Evolutionary conservation across 2,888 invertebrate genomes (phyloP), one percentile per base, ranked within the genome.

Genomic region (Hypsopygia costalis): DNA sequence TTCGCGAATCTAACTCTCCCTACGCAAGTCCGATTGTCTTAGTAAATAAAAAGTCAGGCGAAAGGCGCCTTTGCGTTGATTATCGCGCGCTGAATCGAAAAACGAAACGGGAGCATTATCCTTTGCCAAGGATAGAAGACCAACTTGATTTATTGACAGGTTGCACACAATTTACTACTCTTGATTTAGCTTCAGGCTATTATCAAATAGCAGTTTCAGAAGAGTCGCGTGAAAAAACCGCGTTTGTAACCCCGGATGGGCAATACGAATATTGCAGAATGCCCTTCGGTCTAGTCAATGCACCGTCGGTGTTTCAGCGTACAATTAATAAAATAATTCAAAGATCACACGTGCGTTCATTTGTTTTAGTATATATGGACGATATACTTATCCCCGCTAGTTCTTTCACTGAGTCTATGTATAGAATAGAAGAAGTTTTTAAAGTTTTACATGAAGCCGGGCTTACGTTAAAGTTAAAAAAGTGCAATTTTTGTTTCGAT

Each of bases 201-300:
- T 46, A 60, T 16, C 58, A 62, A 21, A 62, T 75, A 0, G 45
- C 51, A 0, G 41, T 76, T 0, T 36, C 45, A 1, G 39, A 44
- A 4, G 37, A 31, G 0, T 47, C 47, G 1, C 41, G 55, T 49
- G 11, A 58, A 10, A 51, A 51, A 36, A 60, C 58, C 6, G 53
- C 55, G 1, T 62, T 62, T 28, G 51, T 62, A 0, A 62, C 58
- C 0, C 52, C 53, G 0, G 56, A 58, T 27, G 58, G 55, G 0
- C 56, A 54, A 2, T 59, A 38, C 10, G 51, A 60, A 25, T 55
- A 45, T 38, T 43, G 43, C 0, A 27, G 53, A 0, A 53, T 60
- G 51, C 58, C 61, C 0, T 64, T 64, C 40, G 63, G 61, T 0
- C 16, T 61, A 1, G 44, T 39, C 2, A 61, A 61, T 21, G 58